Conservation (phyloP, 2,797 vertebrate genomes). For the Threskiornis aethiopicus region DNA sequence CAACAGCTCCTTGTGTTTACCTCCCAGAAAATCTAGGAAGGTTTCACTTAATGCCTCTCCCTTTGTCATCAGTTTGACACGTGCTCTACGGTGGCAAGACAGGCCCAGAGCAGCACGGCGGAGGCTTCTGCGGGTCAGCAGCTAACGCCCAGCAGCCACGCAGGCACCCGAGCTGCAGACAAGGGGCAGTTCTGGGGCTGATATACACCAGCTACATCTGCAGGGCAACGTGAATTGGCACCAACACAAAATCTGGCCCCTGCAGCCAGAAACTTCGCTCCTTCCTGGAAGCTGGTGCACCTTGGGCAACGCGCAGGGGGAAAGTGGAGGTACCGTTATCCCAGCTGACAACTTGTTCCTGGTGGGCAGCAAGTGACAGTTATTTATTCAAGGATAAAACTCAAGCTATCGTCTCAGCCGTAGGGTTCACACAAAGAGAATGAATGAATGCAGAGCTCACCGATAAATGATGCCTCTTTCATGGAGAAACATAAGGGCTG, state of each 20-base stretch:
- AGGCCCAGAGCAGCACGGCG: background rate
- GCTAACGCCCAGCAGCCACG: background rate
- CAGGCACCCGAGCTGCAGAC: background rate
- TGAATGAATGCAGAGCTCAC: constrained; percentile 70
- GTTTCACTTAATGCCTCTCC: background rate
- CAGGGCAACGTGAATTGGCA: background rate
- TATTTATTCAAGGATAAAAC: background rate
- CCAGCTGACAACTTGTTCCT: background rate
- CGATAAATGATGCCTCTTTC: constrained; percentile 94
- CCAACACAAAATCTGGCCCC: background rate
- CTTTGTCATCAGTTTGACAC: background rate
- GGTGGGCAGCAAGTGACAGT: background rate
- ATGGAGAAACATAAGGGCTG: constrained; percentile 96
- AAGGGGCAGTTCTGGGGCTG: background rate
- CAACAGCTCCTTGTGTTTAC: background rate
- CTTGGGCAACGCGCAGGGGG: background rate
- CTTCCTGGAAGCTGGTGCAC: background rate
- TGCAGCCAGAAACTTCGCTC: background rate
- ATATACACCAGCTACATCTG: background rate
- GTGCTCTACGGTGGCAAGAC: background rate
- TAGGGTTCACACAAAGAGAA: background rate
- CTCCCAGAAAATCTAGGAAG: background rate
- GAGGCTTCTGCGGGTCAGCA: background rate
- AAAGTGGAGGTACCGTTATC: background rate
- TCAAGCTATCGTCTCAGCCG: background rate